Base-by-base conservation (phyloP, 1,140 invertebrate species). In the Drosophila nikananu region DNA sequence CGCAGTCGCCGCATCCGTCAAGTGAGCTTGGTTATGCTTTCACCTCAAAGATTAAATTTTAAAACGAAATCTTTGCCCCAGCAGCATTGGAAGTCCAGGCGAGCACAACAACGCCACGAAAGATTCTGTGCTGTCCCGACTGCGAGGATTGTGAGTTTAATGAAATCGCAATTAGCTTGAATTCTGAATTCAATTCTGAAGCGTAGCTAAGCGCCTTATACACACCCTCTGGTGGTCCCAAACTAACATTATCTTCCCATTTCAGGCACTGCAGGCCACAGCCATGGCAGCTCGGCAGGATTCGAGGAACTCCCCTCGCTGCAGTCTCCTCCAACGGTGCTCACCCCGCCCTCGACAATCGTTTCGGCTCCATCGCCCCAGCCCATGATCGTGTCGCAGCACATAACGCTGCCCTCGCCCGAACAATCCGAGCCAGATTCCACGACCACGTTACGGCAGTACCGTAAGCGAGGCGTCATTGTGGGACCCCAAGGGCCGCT, bases 401-500 rank as follows among this genome's bases (percentile, higher is more conserved):
- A 81, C 25, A 77, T 92, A 57, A 92, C 91, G 35, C 37, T 92
- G 58, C 91, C 87, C 1, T 91, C 84, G 41, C 91, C 91, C 2
- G 91, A 92, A 55, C 91, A 92, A 80, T 92, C 91, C 15, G 91
- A 92, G 77, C 87, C 91, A 35, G 91, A 92, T 44, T 92, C 91
- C 32, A 92, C 91, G 6, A 92, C 90, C 5, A 92, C 87, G 8
- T 55, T 92, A 58, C 75, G 91, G 5, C 87, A 92, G 37, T 92
- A 80, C 42, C 91, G 91, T 5, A 89, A 90, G 27, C 91, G 91
- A 15, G 83, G 54, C 67, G 91, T 48, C 30, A 78, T 71, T 49
- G 75, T 70, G 32, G 68, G 68, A 25, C 70, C 77, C 63, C 58
- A 73, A n/a, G 19, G 39, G 8, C 57, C 74, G 7, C 15, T 57